These are phyloP conservation scores for Carettochelys insculpta DNA, from an alignment of 2,113 vertebrate species.

Conservation along the genomic window DNA sequence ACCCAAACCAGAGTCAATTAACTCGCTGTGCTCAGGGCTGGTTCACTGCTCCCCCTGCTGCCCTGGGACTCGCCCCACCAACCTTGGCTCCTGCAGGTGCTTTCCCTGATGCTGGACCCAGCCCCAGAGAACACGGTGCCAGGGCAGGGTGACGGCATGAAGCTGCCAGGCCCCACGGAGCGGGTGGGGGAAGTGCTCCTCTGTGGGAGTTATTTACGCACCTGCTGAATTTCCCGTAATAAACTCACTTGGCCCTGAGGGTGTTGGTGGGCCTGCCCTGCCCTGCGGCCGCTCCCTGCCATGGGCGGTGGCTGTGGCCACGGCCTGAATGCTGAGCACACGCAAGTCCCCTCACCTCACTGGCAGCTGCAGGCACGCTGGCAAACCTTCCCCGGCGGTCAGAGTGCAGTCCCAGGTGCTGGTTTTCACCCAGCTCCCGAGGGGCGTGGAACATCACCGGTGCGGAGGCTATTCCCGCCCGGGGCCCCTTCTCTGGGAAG, in stretches of 20 bases:
- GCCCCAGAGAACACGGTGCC: neutral
- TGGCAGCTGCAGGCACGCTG: neutral
- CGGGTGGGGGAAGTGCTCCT: constrained; percentile 25
- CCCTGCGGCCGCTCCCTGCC: neutral
- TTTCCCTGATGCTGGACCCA: neutral
- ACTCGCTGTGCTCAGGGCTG: too few species aligned
- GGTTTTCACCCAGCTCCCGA: neutral
- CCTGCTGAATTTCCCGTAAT: constrained; percentile 28
- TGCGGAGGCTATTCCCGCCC: neutral
- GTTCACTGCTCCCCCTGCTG: too few species aligned
- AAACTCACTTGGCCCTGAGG: neutral
- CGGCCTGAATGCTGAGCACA: accelerated
- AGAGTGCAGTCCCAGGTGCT: too few species aligned
- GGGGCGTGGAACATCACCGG: neutral
- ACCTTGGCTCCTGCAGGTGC: neutral
- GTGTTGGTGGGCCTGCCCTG: neutral
- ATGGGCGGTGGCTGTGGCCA: neutral
- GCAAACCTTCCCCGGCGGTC: neutral
- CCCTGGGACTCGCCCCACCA: neutral
- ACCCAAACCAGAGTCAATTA: too few species aligned
- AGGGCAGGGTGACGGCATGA: constrained; percentile 22
- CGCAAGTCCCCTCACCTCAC: neutral
- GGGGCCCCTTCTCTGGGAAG: neutral
- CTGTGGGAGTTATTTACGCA: constrained; percentile 27
- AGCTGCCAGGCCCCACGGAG: constrained; percentile 10